These are phyloP conservation scores for Anomalospiza imberbis DNA, from an alignment of 2,797 vertebrate genomes.

Conservation along the genomic window DNA sequence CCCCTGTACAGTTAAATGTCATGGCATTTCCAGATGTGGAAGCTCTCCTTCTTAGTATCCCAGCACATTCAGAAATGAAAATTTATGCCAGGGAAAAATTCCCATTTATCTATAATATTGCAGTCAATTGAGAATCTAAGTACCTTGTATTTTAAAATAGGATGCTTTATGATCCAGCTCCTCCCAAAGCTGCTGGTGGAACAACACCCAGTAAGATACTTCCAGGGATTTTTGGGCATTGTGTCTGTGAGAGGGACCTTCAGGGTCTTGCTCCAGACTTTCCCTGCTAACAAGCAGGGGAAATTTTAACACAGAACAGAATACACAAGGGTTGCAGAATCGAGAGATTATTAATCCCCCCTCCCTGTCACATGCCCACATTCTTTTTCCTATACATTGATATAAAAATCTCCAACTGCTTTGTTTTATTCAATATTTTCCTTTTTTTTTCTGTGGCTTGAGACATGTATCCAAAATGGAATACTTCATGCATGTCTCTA, in stretches of 20 bases:
- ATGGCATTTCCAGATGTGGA: neutral
- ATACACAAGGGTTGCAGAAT: neutral
- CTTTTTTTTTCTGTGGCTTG: neutral
- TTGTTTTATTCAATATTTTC: neutral
- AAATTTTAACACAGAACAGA: neutral
- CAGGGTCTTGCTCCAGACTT: neutral
- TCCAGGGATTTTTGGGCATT: neutral
- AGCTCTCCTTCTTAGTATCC: neutral
- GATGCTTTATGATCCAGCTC: neutral
- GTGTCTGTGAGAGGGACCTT: neutral
- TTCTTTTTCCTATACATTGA: neutral
- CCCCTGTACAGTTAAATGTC: neutral
- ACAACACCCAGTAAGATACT: neutral
- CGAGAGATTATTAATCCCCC: no score
- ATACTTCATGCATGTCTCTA: neutral
- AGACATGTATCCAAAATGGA: neutral
- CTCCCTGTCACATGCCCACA: neutral
- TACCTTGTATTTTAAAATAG: neutral
- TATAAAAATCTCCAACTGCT: neutral
- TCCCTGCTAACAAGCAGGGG: neutral
- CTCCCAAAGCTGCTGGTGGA: neutral
- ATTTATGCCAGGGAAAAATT: neutral
- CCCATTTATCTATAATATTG: neutral
- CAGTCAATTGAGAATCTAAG: neutral
- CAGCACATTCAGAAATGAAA: neutral